A percentile compares a stretch with the other conserved stretches of the same genome.
phyloP scores from a whole-genome alignment of 2,113 vertebrate genomes.

The Oenanthe melanoleuca region DNA sequence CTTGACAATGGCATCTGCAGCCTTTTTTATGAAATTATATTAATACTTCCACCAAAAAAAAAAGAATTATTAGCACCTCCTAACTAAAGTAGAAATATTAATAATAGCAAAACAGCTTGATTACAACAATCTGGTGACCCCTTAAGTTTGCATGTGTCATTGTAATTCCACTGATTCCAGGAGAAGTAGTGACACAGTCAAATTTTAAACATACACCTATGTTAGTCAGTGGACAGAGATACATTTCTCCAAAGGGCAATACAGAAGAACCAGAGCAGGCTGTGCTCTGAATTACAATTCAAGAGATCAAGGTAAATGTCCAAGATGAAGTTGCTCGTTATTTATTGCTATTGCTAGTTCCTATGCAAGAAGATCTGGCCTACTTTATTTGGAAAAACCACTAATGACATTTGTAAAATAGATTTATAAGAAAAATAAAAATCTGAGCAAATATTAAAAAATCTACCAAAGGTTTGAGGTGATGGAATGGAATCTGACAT shows the following conservation, averaged over 20 bases:
- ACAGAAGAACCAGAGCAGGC: neutral
- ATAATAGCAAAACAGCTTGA: neutral
- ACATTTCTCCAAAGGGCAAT: neutral
- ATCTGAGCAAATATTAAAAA: neutral
- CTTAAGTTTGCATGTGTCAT: neutral
- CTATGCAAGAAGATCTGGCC: neutral
- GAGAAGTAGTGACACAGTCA: neutral
- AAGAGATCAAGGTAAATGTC: neutral
- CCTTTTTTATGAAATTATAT: neutral
- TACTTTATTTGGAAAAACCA: neutral
- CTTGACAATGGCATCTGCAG: neutral
- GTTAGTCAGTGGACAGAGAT: neutral
- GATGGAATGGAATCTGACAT: neutral
- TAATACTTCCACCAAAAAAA: neutral
- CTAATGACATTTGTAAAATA: neutral
- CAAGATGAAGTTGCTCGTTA: neutral
- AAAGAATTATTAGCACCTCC: neutral
- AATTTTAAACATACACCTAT: neutral
- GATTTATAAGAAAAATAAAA: neutral
- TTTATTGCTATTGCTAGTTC: neutral
- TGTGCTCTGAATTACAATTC: conserved; percentile 1
- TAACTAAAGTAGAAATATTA: neutral
- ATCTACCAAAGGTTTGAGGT: neutral
- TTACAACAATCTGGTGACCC: neutral
- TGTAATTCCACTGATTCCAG: neutral